Evolutionary conservation across 1,140 invertebrate genomes (phyloP).

Genomic region (Drosophila albomicans): DNA sequence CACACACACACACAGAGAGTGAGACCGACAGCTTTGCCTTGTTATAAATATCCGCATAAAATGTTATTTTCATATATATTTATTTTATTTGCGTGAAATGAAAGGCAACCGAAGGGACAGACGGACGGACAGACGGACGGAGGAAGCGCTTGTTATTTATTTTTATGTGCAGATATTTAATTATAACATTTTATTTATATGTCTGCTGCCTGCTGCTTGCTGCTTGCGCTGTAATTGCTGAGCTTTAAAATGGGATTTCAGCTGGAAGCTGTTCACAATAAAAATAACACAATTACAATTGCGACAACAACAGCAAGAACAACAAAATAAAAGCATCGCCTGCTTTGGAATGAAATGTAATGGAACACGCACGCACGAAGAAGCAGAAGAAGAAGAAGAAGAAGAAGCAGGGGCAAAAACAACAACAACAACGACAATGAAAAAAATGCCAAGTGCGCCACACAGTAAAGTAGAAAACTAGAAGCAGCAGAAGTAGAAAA

Average conservation of each 20-base stretch:
- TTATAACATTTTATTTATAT: slow-evolving; percentile 13
- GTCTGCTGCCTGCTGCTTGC: not conserved
- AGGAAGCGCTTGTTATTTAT: too few relatives aligned
- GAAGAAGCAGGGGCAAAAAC: not conserved
- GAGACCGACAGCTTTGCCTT: not conserved
- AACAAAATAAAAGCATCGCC: slow-evolving; percentile 6
- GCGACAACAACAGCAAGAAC: too few relatives aligned
- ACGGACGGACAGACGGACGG: too few relatives aligned
- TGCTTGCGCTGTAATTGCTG: not conserved
- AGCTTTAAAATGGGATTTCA: too few relatives aligned
- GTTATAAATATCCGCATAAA: slow-evolving; percentile 40
- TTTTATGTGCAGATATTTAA: not conserved
- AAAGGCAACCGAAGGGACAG: not conserved
- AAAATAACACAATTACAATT: too few relatives aligned
- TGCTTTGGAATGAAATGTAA: slow-evolving; percentile 32
- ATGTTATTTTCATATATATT: slow-evolving; percentile 36
- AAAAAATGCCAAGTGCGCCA: slow-evolving; percentile 41
- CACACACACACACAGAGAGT: slow-evolving; percentile 1
- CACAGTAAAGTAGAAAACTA: slow-evolving; percentile 33
- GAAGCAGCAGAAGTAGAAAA: slow-evolving; percentile 15
- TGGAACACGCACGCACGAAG: slow-evolving; percentile 36
- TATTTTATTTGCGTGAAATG: slow-evolving; percentile 3
- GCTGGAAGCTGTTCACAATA: too few relatives aligned
- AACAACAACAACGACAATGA: slow-evolving; percentile 30
- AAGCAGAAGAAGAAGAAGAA: not conserved